These are phyloP conservation scores for Dasyurus viverrinus DNA, from an alignment of 2,113 vertebrate species.

Conservation along the genomic window DNA sequence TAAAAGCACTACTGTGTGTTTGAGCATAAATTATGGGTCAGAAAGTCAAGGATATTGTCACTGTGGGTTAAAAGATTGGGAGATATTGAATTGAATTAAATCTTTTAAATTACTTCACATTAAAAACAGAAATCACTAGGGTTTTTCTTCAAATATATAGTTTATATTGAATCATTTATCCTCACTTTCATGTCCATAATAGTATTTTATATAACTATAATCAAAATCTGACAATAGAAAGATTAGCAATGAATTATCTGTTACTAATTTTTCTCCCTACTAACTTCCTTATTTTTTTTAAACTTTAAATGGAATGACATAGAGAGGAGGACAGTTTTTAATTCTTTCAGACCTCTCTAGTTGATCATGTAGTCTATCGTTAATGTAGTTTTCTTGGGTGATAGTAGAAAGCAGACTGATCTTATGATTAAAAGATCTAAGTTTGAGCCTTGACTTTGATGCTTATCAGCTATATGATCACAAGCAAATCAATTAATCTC, in stretches of 20 bases:
- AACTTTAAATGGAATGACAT: background rate
- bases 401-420: background rate
- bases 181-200: background rate
- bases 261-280: background rate
- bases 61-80: background rate
- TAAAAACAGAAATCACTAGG: background rate
- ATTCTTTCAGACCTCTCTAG: background rate
- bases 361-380: background rate
- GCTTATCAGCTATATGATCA: background rate
- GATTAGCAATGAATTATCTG: background rate
- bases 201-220: background rate
- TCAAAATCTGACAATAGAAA: background rate
- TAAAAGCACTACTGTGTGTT: background rate
- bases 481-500: background rate
- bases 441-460: background rate
- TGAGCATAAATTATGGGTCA: background rate
- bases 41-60: constrained; percentile 3
- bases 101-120: constrained; percentile 9
- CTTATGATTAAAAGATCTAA: background rate
- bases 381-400: background rate
- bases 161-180: background rate
- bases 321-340: background rate
- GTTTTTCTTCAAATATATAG: background rate
- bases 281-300: background rate
- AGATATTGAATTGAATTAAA: constrained; percentile 18